Evolutionary conservation across 2,113 vertebrate species (phyloP), one percentile per base, ranked within the genome.

Genomic region (Erythrocercus mccallii): DNA sequence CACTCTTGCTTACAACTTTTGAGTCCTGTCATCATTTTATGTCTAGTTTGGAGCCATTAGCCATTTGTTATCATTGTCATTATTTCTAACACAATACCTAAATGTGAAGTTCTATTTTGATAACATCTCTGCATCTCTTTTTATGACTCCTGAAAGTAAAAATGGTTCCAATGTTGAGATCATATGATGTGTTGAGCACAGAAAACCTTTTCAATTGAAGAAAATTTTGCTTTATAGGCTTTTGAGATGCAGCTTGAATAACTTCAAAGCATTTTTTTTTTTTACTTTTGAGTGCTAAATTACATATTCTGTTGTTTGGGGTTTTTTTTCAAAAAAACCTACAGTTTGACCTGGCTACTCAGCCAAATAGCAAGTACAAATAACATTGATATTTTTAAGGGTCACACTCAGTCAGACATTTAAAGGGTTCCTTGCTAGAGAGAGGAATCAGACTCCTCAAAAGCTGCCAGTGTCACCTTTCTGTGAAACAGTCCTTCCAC

Each of bases 31-130:
- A 50, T 62, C 19, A 21, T 15, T 62, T 3, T 12, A 40, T n/a
- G 15, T 56, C 58, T 53, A 15, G 10, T 66, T 30, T 57, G 35
- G 48, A 76, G 17, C 7, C 31, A 57, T 66, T 31, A 50, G 25
- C 25, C 13, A 50, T 50, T 50, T 0, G 0, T 58, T 58, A 21
- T 17, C 35, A 17, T 9, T 61, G 13, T 14, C 47, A 21, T 74
- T 80, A 47, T 18, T 40, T 89, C 44, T 50, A 76, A 17, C 4
- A 69, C 6, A 58, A 45, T 28, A 50, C 3, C 22, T 72, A 22
- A 83, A 71, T 15, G 15, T 14, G 19, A 22, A 79, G 11, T 58
- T 89, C 28, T 30, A 8, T 25, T 76, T 66, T 48, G 19, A 40
- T 54, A 54, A 84, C 60, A 89, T 47, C 33, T 62, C 44, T 65